Conservation (phyloP, 2,888 invertebrate genomes). For the Tiliacea citrago region DNA sequence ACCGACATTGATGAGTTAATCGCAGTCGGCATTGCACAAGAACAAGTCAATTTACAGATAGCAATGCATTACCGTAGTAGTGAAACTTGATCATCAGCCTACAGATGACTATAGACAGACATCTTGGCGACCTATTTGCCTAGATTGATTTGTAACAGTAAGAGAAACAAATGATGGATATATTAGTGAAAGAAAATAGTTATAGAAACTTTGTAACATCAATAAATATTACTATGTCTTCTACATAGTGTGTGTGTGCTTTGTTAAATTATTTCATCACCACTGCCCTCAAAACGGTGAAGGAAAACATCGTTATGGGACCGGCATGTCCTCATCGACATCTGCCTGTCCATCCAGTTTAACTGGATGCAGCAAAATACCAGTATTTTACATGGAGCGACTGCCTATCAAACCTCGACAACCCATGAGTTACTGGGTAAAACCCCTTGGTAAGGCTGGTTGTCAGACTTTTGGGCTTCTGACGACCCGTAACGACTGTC, state of each 20-base stretch:
- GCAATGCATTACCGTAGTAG: slow-evolving; percentile 34
- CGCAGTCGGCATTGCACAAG: slow-evolving; percentile 27
- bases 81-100: slow-evolving; percentile 53
- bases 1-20: slow-evolving; percentile 39
- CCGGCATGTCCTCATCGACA: background rate
- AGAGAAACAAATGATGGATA: slow-evolving; percentile 24
- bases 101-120: slow-evolving; percentile 1
- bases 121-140: slow-evolving; percentile 34
- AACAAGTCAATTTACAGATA: slow-evolving; percentile 35
- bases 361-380: too few species aligned
- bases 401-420: too few species aligned
- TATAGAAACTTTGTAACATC: background rate
- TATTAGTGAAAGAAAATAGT: slow-evolving; percentile 5
- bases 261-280: background rate
- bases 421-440: too few species aligned
- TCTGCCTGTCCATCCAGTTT: too few species aligned
- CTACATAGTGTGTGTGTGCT: too few species aligned
- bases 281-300: background rate
- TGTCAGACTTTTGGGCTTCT: too few species aligned
- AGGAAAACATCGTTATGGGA: background rate
- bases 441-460: too few species aligned
- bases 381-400: too few species aligned
- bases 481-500: too few species aligned
- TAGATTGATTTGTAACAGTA: slow-evolving; percentile 38
- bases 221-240: background rate